phyloP scores from a whole-genome alignment of 2,797 vertebrate species.

The Eulemur albifrons region DNA sequence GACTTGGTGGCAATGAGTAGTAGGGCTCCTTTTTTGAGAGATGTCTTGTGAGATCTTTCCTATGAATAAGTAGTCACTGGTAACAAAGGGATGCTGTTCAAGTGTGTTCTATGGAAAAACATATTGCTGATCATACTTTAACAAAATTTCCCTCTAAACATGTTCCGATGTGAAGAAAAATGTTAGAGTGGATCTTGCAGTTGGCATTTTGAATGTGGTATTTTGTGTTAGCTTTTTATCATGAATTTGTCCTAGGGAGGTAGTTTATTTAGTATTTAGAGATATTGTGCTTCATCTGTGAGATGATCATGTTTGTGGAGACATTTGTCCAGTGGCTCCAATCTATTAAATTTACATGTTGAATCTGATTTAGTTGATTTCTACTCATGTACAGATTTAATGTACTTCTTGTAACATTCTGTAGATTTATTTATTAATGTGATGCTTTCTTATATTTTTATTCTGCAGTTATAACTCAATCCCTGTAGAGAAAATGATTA shows the following conservation, averaged over 20 bases:
- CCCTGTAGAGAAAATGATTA: constrained; percentile 36
- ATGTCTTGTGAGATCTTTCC: not conserved
- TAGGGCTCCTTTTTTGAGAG: not conserved
- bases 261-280: not conserved
- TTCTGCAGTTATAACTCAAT: constrained; percentile 27
- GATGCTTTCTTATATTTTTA: constrained; percentile 5
- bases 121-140: not conserved
- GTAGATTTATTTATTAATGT: constrained; percentile 34
- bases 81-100: not conserved
- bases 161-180: constrained; percentile 8
- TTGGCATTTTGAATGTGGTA: not conserved
- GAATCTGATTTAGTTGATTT: constrained; percentile 27
- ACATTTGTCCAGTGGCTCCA: constrained; percentile 4
- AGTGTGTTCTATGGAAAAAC: not conserved
- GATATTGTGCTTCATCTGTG: not conserved
- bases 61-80: not conserved
- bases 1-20: not conserved
- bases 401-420: not conserved
- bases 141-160: not conserved
- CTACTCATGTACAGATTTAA: not conserved
- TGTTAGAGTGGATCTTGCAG: not conserved
- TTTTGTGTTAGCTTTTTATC: constrained; percentile 31
- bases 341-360: not conserved
- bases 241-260: not conserved
- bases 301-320: not conserved